Evolutionary conservation across 1,140 invertebrate genomes (phyloP).

Genomic region (Drosophila aff.): DNA sequence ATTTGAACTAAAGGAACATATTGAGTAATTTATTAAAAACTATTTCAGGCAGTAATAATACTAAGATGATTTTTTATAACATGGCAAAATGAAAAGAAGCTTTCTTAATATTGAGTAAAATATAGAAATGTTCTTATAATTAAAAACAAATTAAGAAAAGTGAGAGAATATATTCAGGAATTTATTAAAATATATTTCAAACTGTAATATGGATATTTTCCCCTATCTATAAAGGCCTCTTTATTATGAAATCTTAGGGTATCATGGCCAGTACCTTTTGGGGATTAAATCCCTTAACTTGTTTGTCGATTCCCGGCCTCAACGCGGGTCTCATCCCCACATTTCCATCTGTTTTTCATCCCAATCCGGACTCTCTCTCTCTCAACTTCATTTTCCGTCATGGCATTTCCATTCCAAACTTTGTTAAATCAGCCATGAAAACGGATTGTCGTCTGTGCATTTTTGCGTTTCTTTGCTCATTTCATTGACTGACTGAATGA

Average conservation of each 20-base stretch:
- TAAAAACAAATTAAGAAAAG: no score
- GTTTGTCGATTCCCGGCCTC: constrained; percentile 22
- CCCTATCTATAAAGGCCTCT: no score
- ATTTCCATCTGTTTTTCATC: constrained; percentile 23
- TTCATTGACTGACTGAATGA: constrained; percentile 58
- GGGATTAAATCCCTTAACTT: constrained; percentile 20
- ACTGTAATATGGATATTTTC: neutral
- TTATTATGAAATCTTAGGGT: neutral
- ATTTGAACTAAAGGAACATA: neutral
- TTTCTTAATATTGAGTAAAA: no score
- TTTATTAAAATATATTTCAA: no score
- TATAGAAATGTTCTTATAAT: no score
- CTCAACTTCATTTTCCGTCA: constrained; percentile 38
- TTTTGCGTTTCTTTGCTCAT: constrained; percentile 77
- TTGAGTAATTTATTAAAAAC: neutral
- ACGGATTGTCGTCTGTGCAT: constrained; percentile 75
- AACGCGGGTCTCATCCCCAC: neutral
- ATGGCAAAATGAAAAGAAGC: no score
- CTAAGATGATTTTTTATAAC: no score
- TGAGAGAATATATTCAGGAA: no score
- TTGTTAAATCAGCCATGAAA: constrained; percentile 82
- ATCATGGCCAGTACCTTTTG: neutral
- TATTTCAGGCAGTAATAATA: neutral
- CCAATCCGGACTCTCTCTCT: constrained; percentile 19
- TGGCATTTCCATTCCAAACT: constrained; percentile 63